Evolutionary conservation across 1,140 invertebrate species (phyloP).

Genomic region (Drosophila athabasca): DNA sequence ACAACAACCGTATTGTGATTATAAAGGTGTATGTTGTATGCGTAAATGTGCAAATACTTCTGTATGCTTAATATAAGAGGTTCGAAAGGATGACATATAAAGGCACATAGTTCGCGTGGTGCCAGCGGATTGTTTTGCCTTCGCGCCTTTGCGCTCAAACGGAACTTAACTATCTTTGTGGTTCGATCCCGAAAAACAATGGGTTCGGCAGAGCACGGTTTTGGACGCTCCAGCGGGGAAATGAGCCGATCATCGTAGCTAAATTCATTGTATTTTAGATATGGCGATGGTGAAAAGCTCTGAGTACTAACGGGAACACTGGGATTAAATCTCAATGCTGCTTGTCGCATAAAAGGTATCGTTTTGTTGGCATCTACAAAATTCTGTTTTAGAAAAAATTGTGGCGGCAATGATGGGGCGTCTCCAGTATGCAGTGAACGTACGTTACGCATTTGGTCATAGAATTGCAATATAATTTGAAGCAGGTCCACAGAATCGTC

Average conservation of each 20-base stretch:
- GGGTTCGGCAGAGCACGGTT: slow-evolving; percentile 94
- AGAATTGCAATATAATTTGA: slow-evolving; percentile 95
- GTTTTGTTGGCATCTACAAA: slow-evolving; percentile 85
- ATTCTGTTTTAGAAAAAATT: slow-evolving; percentile 89
- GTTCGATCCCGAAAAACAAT: slow-evolving; percentile 88
- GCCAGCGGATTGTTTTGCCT: neutral
- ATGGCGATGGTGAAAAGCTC: slow-evolving; percentile 96
- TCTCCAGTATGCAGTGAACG: slow-evolving; percentile 91
- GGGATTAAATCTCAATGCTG: slow-evolving; percentile 93
- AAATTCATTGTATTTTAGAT: slow-evolving; percentile 96
- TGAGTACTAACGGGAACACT: slow-evolving; percentile 98
- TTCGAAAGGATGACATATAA: slow-evolving; percentile 98
- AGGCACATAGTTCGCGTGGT: slow-evolving; percentile 92
- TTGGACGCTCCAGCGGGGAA: slow-evolving; percentile 96
- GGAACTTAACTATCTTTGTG: slow-evolving; percentile 85
- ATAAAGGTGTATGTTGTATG: slow-evolving; percentile 96
- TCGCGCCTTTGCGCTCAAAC: slow-evolving; percentile 47
- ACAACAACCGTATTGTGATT: slow-evolving; percentile 83
- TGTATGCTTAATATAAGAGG: slow-evolving; percentile 98
- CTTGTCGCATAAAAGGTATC: slow-evolving; percentile 94
- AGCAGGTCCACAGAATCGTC: slow-evolving; percentile 95
- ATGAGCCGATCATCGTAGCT: slow-evolving; percentile 99
- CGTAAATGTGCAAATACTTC: slow-evolving; percentile 96
- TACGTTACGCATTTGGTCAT: slow-evolving; percentile 96
- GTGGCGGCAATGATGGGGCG: slow-evolving; percentile 95